Percentiles rank a stretch among this genome's conserved stretches.
Evolutionary conservation across 2,797 vertebrate species (phyloP).

Genomic region (Enteromius trimaculatus): DNA sequence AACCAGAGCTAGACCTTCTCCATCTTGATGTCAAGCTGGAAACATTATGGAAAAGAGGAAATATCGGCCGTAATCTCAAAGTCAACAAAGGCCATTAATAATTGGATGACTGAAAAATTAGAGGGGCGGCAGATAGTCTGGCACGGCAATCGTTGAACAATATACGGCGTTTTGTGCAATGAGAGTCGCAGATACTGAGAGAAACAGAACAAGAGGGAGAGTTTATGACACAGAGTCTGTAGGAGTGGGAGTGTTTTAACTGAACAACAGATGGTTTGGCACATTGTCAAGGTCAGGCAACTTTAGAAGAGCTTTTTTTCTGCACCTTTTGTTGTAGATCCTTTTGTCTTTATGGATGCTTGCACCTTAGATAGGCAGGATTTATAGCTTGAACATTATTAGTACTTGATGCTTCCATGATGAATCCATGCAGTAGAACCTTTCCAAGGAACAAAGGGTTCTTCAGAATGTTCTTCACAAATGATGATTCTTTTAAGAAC

Average conservation of each 20-base stretch:
- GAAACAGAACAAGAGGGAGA: constrained; percentile 35
- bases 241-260: constrained; percentile 48
- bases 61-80: constrained; percentile 67
- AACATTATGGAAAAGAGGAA: constrained; percentile 53
- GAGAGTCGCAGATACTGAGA: constrained; percentile 15
- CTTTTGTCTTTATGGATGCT: constrained; percentile 41
- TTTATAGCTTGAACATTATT: neutral
- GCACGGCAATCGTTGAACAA: constrained; percentile 48
- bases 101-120: constrained; percentile 77
- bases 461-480: neutral
- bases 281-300: constrained; percentile 60
- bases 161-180: constrained; percentile 37
- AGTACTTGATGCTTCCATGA: neutral
- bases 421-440: neutral
- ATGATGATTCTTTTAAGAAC: neutral
- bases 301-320: constrained; percentile 48
- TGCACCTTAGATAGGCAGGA: neutral
- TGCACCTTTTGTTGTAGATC: constrained; percentile 40
- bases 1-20: constrained; percentile 81
- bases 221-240: constrained; percentile 41
- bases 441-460: neutral
- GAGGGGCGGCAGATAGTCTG: constrained; percentile 66
- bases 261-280: constrained; percentile 60
- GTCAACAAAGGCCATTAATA: constrained; percentile 75
- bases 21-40: constrained; percentile 83